These are phyloP conservation scores for Sus scrofa DNA, from an alignment of 2,113 vertebrate genomes.

Conservation along the genomic window T2T-Sscrofa CM000816.6:105478001-105478500, in stretches of 20 bases:
- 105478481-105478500: too few relatives aligned
- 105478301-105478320: too few relatives aligned
- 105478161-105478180: slow-evolving; percentile 28
- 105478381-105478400: too few relatives aligned
- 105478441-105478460: too few relatives aligned
- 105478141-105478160: slow-evolving; percentile 63
- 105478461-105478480: too few relatives aligned
- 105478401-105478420: too few relatives aligned
- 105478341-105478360: too few relatives aligned
- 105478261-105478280: too few relatives aligned
- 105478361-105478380: too few relatives aligned
- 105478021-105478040: slow-evolving; percentile 53
- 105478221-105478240: slow-evolving; percentile 62
- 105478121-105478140: slow-evolving; percentile 49
- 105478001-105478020: slow-evolving; percentile 52
- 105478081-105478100: slow-evolving; percentile 65
- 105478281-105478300: too few relatives aligned
- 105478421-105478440: too few relatives aligned
- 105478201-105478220: slow-evolving; percentile 48
- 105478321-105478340: too few relatives aligned
- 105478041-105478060: slow-evolving; percentile 57
- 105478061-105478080: slow-evolving; percentile 35
- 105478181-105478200: slow-evolving; percentile 26
- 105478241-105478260: background rate
- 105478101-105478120: slow-evolving; percentile 56